Evolutionary conservation across 2,113 vertebrate species (phyloP).

Genomic region (Dasyornis broadbenti): DNA sequence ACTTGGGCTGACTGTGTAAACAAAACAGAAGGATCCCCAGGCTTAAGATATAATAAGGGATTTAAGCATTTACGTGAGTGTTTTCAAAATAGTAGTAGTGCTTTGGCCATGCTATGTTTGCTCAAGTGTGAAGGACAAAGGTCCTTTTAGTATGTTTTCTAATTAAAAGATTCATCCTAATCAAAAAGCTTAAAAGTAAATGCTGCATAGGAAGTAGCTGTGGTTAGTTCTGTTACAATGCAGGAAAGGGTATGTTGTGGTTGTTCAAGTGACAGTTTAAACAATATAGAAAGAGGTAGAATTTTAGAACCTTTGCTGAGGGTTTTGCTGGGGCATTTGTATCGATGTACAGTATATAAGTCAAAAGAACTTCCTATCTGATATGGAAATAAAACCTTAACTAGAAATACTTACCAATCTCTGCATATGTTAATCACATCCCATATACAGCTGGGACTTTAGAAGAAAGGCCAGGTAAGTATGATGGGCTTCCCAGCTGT

Average conservation of each 20-base stretch:
- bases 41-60: background rate
- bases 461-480: background rate
- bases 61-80: background rate
- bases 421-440: background rate
- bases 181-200: background rate
- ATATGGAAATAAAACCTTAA: background rate
- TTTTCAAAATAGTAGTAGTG: background rate
- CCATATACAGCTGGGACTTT: background rate
- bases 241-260: background rate
- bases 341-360: background rate
- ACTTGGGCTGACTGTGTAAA: background rate
- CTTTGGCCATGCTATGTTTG: background rate
- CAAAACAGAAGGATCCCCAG: background rate
- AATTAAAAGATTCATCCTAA: background rate
- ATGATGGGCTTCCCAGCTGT: background rate
- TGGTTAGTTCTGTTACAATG: background rate
- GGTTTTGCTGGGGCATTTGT: background rate
- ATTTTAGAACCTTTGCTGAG: background rate
- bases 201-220: background rate
- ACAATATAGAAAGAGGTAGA: background rate
- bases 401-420: background rate
- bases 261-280: background rate
- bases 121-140: background rate
- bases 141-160: background rate
- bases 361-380: background rate